A percentile compares a stretch with the other conserved stretches of the same genome.
These are phyloP conservation scores for Panzeria rudis DNA, from an alignment of 2,888 invertebrate species.

Conservation along the genomic window DNA sequence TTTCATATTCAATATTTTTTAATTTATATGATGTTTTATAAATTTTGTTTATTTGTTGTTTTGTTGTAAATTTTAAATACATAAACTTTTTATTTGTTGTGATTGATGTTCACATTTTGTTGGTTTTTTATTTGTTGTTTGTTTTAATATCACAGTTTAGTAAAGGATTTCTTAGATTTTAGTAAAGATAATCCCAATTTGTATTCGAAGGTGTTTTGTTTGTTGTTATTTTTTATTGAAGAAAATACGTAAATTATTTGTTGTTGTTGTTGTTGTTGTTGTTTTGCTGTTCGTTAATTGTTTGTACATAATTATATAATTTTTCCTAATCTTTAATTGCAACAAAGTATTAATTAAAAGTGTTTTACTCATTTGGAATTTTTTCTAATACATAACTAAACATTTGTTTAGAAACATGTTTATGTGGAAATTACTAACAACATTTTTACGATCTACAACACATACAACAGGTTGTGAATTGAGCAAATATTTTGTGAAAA, in stretches of 20 bases:
- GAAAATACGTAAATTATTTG: slow-evolving; percentile 63
- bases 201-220: slow-evolving; percentile 71
- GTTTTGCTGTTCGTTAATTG: slow-evolving; percentile 49
- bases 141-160: slow-evolving; percentile 72
- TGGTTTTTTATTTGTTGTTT: slow-evolving; percentile 66
- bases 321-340: slow-evolving; percentile 18
- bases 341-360: slow-evolving; percentile 42
- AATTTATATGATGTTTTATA: slow-evolving; percentile 63
- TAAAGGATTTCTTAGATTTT: slow-evolving; percentile 70
- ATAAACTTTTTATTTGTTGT: slow-evolving; percentile 67
- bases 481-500: background rate
- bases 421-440: no score
- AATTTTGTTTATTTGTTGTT: slow-evolving; percentile 55
- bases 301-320: background rate
- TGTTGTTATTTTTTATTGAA: slow-evolving; percentile 56
- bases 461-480: no score
- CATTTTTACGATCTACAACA: no score
- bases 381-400: background rate
- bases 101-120: slow-evolving; percentile 71
- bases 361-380: slow-evolving; percentile 6
- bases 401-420: no score
- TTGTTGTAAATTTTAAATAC: slow-evolving; percentile 61
- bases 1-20: slow-evolving; percentile 56
- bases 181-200: slow-evolving; percentile 69
- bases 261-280: no score